Evolutionary conservation across 2,113 vertebrate species (phyloP).

Genomic region (Phyllostomus hastatus): DNA sequence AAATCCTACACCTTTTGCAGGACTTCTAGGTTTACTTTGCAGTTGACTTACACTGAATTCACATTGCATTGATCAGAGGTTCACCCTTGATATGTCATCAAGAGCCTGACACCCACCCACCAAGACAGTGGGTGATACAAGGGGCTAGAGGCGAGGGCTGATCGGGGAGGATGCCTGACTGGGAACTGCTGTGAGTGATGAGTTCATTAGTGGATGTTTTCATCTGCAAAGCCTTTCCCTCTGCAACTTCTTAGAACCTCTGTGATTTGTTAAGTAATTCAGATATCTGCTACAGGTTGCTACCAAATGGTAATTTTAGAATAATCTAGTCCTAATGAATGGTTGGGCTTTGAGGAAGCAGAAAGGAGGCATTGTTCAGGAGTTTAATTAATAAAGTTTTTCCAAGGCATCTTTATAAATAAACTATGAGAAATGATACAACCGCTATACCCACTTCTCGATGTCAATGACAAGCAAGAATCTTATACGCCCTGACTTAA

Average conservation of each 20-base stretch:
- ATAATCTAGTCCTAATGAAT: constrained; percentile 3
- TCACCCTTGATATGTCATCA: background rate
- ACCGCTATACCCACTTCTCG: background rate
- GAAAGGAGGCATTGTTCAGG: background rate
- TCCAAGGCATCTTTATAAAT: background rate
- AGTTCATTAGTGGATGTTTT: background rate
- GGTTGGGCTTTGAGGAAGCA: background rate
- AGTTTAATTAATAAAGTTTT: constrained; percentile 44
- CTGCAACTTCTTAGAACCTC: background rate
- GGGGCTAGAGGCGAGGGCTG: background rate
- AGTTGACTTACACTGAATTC: background rate
- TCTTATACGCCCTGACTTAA: background rate
- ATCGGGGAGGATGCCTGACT: background rate
- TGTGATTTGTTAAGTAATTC: background rate
- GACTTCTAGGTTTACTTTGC: background rate
- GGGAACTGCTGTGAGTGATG: background rate
- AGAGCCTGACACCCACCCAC: background rate
- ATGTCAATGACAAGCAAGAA: background rate
- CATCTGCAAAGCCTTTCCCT: background rate
- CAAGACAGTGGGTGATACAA: background rate
- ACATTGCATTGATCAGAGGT: background rate
- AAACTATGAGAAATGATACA: background rate
- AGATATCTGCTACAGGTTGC: background rate
- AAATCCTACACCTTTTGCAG: background rate
- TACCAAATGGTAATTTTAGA: constrained; percentile 31